Percentiles rank a stretch among this genome's conserved stretches.
These are phyloP conservation scores for Python bivittatus DNA, from an alignment of 2,113 vertebrate species.

Conservation along the genomic window DNA sequence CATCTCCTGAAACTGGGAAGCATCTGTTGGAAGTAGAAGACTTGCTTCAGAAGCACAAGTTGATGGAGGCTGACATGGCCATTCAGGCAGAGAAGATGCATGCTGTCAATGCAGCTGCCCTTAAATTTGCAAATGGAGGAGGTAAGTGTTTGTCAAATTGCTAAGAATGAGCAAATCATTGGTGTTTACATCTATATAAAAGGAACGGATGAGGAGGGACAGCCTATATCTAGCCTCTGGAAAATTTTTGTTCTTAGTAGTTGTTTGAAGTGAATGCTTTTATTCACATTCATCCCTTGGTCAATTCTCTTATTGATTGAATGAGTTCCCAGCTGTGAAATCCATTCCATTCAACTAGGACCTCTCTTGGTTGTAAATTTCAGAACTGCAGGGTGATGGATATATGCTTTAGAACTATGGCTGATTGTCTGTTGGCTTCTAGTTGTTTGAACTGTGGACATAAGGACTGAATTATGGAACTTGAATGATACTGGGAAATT, in stretches of 20 bases:
- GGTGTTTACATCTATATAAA: not conserved
- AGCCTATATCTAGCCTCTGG: not conserved
- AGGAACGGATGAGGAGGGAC: not conserved
- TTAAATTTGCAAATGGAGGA: conserved; percentile 83
- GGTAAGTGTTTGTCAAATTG: conserved; percentile 72
- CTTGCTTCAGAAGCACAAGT: conserved; percentile 88
- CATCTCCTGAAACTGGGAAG: conserved; percentile 89
- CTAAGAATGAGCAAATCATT: not conserved
- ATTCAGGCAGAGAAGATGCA: conserved; percentile 88
- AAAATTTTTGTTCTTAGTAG: not conserved
- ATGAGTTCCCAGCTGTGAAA: not conserved
- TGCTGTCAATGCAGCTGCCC: conserved; percentile 77
- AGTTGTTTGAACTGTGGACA: not conserved
- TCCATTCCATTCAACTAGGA: not conserved
- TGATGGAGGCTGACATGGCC: conserved; percentile 89
- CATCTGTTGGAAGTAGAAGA: conserved; percentile 94
- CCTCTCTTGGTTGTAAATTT: not conserved
- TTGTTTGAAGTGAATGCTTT: not conserved
- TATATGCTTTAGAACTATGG: not conserved
- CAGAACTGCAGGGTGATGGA: not conserved
- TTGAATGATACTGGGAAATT: not conserved
- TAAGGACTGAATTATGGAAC: not conserved
- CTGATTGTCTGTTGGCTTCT: not conserved
- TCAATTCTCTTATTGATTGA: not conserved
- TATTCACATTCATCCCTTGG: not conserved